phyloP scores from a whole-genome alignment of 2,888 invertebrate genomes.

The Ennomos fuscantarius region DNA sequence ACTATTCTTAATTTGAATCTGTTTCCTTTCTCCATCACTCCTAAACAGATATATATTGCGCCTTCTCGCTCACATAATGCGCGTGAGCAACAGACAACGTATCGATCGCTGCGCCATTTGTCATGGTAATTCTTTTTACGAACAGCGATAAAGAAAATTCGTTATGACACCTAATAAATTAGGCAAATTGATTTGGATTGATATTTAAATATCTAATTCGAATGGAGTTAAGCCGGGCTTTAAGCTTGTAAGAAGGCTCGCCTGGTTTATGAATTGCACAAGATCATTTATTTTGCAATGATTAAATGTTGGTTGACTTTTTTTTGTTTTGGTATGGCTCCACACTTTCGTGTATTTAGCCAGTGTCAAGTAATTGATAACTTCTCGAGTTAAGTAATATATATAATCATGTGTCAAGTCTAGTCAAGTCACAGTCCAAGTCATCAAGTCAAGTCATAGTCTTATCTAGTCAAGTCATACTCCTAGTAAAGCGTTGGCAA shows the following conservation, averaged over 20 bases:
- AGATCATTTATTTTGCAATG: too few relatives aligned
- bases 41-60: slow-evolving; percentile 24
- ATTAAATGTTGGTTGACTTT: too few relatives aligned
- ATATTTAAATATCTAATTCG: slow-evolving; percentile 29
- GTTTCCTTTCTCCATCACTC: slow-evolving; percentile 46
- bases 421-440: too few relatives aligned
- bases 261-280: background rate
- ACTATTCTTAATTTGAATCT: slow-evolving; percentile 73
- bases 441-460: too few relatives aligned
- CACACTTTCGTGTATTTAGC: too few relatives aligned
- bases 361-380: too few relatives aligned
- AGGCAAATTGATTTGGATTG: slow-evolving; percentile 53
- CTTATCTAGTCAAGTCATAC: too few relatives aligned
- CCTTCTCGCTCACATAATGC: slow-evolving; percentile 43
- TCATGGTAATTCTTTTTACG: slow-evolving; percentile 69
- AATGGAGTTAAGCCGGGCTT: slow-evolving; percentile 5
- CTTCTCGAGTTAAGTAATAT: too few relatives aligned
- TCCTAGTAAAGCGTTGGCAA: too few relatives aligned
- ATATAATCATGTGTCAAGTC: too few relatives aligned
- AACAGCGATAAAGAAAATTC: slow-evolving; percentile 67
- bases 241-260: slow-evolving; percentile 3
- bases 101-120: slow-evolving; percentile 66
- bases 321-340: too few relatives aligned
- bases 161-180: slow-evolving; percentile 71
- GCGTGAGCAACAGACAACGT: slow-evolving; percentile 47